These are phyloP conservation scores for Chauna torquata DNA, from an alignment of 2,113 vertebrate genomes.

Conservation along the genomic window DNA sequence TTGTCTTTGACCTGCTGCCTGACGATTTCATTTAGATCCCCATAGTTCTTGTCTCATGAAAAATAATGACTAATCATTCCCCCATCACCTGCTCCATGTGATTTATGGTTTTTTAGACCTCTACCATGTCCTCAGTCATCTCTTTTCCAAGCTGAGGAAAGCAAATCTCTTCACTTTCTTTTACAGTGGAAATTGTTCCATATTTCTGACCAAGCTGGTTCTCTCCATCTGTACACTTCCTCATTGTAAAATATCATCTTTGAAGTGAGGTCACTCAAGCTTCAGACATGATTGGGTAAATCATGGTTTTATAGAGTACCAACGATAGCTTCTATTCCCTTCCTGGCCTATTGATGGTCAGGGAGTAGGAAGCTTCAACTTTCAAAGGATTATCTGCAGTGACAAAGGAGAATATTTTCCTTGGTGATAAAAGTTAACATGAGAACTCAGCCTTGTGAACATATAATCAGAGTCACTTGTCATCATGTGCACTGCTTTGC, in stretches of 20 bases:
- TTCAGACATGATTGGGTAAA: background rate
- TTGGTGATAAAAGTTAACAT: background rate
- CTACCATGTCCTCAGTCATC: background rate
- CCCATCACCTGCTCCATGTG: rapidly evolving
- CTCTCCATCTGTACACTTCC: background rate
- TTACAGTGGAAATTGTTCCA: background rate
- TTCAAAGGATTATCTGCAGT: background rate
- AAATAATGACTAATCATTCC: conserved; percentile 7
- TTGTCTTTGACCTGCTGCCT: background rate
- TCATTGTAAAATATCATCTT: background rate
- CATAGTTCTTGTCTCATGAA: background rate
- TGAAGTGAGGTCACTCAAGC: background rate
- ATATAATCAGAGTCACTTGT: background rate
- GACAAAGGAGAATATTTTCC: background rate
- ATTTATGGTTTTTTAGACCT: background rate
- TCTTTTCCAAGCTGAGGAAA: background rate
- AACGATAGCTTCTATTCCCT: background rate
- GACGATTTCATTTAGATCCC: background rate
- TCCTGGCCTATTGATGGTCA: background rate
- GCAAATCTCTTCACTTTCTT: background rate
- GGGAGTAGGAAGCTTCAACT: background rate
- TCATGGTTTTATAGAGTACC: background rate
- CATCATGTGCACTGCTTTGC: background rate
- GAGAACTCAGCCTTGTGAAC: background rate
- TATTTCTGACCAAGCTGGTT: background rate